Evolutionary conservation across 2,797 vertebrate genomes (phyloP), one percentile per base, ranked within the genome.

Genomic region (Novumbra hubbsi): DNA sequence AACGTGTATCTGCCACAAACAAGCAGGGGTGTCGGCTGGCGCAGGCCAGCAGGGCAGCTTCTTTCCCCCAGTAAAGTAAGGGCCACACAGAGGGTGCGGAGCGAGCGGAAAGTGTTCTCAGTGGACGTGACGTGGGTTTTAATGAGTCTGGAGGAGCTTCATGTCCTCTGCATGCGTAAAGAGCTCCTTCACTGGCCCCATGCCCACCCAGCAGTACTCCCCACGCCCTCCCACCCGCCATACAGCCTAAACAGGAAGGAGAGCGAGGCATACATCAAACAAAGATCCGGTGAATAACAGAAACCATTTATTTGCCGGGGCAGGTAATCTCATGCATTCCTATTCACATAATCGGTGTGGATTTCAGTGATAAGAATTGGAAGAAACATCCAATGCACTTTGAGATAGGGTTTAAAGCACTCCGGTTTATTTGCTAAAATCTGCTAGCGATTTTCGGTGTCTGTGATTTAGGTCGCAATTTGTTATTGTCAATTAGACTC

Each of bases 81-180:
- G 76, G 76, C 74, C 75, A 63, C 17, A 24, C 76, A 69, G 64
- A 70, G 57, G 68, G 74, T 70, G 78, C 70, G 63, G 28, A 50
- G 68, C 16, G 68, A 50, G 68, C 16, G 7, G 76, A 68, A 74
- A 74, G 65, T 70, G 21, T 78, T 75, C 68, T 38, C 30, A 21
- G 30, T 21, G 34, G 70, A 68, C 73, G 72, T 68, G 82, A 75
- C 78, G 65, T 70, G 80, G 73, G 69, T 79, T 80, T 82, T 86
- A 84, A 86, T 84, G 77, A 79, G 84, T 76, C 76, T 78, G 80
- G 80, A 85, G 78, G 77, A 77, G 77, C 79, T 75, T 79, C 73
- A 77, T 81, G 80, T 80, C 75, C 78, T 78, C 69, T 76, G 75
- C 75, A 73, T 79, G 74, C 73, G 78, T 73, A 80, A 81, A 78